phyloP scores from a whole-genome alignment of 1,140 invertebrate genomes.

The Bombus impatiens region DNA sequence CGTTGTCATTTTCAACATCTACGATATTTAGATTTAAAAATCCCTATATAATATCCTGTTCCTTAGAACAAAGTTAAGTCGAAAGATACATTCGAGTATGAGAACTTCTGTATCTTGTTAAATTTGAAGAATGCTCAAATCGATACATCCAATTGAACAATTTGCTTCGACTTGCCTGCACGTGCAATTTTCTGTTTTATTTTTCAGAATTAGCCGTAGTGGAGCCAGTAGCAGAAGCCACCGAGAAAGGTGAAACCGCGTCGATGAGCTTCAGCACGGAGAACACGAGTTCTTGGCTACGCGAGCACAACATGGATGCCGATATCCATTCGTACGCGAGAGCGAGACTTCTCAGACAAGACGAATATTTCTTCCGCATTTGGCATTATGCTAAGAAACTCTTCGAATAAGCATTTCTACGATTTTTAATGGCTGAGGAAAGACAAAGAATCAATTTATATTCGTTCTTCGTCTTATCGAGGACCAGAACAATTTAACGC shows the following conservation, averaged over 20 bases:
- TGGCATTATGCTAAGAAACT: conserved; percentile 93
- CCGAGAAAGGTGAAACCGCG: conserved; percentile 87
- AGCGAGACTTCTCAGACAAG: conserved; percentile 89
- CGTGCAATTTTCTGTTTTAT: not conserved
- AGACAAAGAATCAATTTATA: not conserved
- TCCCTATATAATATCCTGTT: not conserved
- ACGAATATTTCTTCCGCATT: conserved; percentile 97
- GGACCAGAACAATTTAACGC: conserved; percentile 31
- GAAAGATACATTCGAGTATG: not conserved
- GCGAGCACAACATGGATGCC: conserved; percentile 95
- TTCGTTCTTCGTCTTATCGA: conserved; percentile 12
- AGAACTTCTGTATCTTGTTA: not conserved
- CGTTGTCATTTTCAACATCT: no score
- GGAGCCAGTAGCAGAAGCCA: conserved; percentile 84
- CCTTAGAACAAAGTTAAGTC: not conserved
- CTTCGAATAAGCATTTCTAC: conserved; percentile 86
- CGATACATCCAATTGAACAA: no score
- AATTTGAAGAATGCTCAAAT: not conserved
- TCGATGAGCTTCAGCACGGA: conserved; percentile 91
- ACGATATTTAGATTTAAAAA: not conserved
- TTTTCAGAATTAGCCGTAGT: conserved; percentile 77
- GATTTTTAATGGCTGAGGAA: not conserved
- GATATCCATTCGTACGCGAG: conserved; percentile 94
- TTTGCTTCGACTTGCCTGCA: not conserved
- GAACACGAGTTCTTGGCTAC: conserved; percentile 95